Evolutionary conservation across 2,113 vertebrate genomes (phyloP), one percentile per base, ranked within the genome.

Genomic region (Choloepus hoffmanni): DNA sequence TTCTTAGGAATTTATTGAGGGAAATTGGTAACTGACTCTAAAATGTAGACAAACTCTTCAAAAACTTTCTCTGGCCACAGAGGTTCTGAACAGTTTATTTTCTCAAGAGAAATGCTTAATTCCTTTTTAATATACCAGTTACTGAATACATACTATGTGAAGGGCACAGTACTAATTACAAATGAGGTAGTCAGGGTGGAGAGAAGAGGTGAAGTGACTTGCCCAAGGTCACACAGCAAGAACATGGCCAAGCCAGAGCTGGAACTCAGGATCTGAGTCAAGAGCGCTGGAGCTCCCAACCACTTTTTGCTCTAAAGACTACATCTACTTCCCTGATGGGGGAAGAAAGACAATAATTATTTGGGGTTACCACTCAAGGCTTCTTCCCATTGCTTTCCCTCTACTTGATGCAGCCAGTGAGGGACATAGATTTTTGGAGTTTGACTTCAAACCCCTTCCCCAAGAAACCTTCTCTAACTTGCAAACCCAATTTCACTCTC

Each of bases 61-160:
- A 48, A 89, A 79, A 84, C 21, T 65, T 72, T 92, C 79, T 19
- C 79, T 85, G 63, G 36, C 15, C 58, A 85, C 9, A 74, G 43
- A 70, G 87, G 14, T 89, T 93, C 62, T 81, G 3, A 96, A 83
- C 23, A 76, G 55, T 78, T 90, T 86, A 89, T 92, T 92, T 90
- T 92, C 68, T 48, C 55, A 90, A 92, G 26, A 92, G 16, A 94
- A 90, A 94, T 90, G 43, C 67, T 82, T 87, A 28, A 19, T 30
- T 48, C 9, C 11, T 79, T 91, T 70, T 79, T 68, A 90, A 95
- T 83, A 28, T 72, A 82, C 68, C 45, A 87, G 40, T 93, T 94
- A 89, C 26, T 93, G 19, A 96, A 84, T 50, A 78, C 40, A 8
- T 21, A 73, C 82, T 93, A 83, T n/a, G 2, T 88, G 73, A 91